Base-by-base conservation (phyloP, 1,140 invertebrate species). In the Heliothis subflexa region DNA sequence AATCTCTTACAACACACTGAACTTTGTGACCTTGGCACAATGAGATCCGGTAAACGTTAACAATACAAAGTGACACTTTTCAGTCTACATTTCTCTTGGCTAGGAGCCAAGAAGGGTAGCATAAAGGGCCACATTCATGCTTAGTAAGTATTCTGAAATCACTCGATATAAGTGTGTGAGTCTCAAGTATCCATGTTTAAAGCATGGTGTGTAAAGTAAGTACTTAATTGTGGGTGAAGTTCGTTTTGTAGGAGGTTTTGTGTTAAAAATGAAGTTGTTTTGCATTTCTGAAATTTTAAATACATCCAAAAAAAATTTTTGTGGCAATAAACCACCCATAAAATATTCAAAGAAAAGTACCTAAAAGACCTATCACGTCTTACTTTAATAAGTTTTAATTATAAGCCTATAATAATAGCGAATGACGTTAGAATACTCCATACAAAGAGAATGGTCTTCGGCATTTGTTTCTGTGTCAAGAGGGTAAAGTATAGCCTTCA, bases 391-490 rank as follows among this genome's bases (percentile, higher is more conserved):
- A 33, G 0, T 3, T 33, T 33, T n/a, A n/a, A n/a, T n/a, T n/a
- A n/a, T n/a, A n/a, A n/a, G 12, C 14, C 7, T 14, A 4, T 33
- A 13, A 5, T 5, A 18, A 14, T 78, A 70, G 62, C 77, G 77
- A 55, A 71, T 73, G 70, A 64, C 13, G 4, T 28, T 9, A 61
- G 59, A 61, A 61, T 61, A 61, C 12, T 40, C 14, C 21, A 33
- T 33, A 40, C 5, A n/a, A 40, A 61, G 25, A 61, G 25, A 61
- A 33, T 73, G 47, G 64, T 74, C 55, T 16, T 50, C 72, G 47
- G 82, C 82, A 81, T 83, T 83, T 80, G 71, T 83, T 81, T 83
- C 82, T 81, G 77, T 81, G 82, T 83, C 82, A 83, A 83, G 79
- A 76, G 64, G 75, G 55, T 72, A 82, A 57, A 66, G 81, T 11